Evolutionary conservation across 2,113 vertebrate species (phyloP), one percentile per base, ranked within the genome.

Genomic region (Tragelaphus buxtoni): DNA sequence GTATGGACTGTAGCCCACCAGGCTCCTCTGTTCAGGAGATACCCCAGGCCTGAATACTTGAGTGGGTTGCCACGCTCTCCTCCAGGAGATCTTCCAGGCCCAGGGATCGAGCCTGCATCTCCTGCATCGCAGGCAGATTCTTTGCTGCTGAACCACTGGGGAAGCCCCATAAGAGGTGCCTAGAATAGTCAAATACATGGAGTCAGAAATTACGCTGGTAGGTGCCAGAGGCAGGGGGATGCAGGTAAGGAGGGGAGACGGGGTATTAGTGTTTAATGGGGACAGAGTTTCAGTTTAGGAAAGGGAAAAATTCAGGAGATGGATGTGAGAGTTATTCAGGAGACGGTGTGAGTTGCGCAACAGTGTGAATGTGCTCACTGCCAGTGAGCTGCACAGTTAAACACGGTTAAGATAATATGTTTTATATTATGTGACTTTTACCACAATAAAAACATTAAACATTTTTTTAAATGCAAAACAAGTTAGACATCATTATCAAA

Each of bases 331-430:
- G 65, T 6, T 39, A 22, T 6, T 22, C 18, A 69, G 65, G 9
- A 69, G 65, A 11, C 0, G 4, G n/a, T 2, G 4, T 0, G 65
- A 39, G 65, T 22, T 69, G 18, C 4, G 6, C 18, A 39, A 11
- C 18, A 0, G 35, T 39, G 18, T 22, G 65, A 39, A 39, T 3
- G 20, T 5, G n/a, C 18, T 69, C 9, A 3, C n/a, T 7, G 10
- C 35, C 35, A 13, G 69, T 0, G 11, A 39, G 6, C 69, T 26
- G 69, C 11, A 0, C 39, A 26, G 10, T 24, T 42, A 26, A 7
- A 26, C 69, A 26, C 0, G 22, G 69, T 74, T 26, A 13, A 74
- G 69, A 74, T 12, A 26, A 11, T 42, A 6, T 74, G 35, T 74
- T 74, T 74, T 14, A 42, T 26, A 42, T 24, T 42, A 42, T 14